These are phyloP conservation scores for Didymodactylos carnosus DNA, from an alignment of 2,888 invertebrate genomes.

Conservation along the genomic window DNA sequence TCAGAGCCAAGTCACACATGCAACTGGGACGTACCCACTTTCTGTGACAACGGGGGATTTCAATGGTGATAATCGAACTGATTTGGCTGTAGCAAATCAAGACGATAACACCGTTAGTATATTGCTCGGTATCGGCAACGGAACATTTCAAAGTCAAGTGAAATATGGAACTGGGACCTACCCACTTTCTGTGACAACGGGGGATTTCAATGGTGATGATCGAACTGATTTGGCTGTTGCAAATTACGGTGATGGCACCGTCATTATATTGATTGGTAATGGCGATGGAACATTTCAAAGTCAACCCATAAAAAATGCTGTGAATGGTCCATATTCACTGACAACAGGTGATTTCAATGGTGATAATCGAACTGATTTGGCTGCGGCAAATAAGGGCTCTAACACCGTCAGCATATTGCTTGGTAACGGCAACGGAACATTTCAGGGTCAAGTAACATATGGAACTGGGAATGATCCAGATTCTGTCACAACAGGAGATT, in stretches of 20 bases:
- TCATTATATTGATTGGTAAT: not conserved
- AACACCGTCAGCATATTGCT: not conserved
- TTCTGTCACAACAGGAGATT: not conserved
- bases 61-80: not conserved
- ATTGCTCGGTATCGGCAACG: not conserved
- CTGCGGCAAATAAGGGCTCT: not conserved
- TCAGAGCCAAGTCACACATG: not conserved
- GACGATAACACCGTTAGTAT: not conserved
- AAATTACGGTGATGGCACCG: not conserved
- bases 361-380: not conserved
- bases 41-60: not conserved
- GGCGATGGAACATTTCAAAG: not conserved
- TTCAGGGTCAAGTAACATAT: not conserved
- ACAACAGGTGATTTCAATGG: not conserved
- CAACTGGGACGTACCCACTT: not conserved
- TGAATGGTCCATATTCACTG: not conserved
- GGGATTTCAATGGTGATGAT: not conserved
- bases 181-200: not conserved
- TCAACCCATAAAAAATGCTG: not conserved
- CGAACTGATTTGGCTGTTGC: not conserved
- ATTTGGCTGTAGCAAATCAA: not conserved
- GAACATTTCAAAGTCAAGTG: not conserved
- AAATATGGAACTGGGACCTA: not conserved
- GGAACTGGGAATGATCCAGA: not conserved
- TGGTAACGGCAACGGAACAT: not conserved